phyloP scores from a whole-genome alignment of 2,797 vertebrate species.

The Pangasius krempfi region DNA sequence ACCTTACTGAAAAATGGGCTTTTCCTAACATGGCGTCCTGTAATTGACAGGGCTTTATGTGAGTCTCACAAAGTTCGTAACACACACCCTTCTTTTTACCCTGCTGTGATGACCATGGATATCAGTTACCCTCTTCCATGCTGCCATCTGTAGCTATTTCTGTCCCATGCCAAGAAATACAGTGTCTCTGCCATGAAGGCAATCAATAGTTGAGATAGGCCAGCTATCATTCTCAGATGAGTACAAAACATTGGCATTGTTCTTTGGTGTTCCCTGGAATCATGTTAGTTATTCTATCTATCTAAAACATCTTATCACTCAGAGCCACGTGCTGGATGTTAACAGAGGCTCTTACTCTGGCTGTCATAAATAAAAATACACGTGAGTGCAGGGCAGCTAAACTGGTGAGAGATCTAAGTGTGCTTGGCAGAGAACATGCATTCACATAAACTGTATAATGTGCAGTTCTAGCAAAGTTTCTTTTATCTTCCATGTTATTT shows the following conservation, averaged over 20 bases:
- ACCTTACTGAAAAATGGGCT: slow-evolving; percentile 18
- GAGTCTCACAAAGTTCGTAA: slow-evolving; percentile 3
- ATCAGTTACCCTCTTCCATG: slow-evolving; percentile 19
- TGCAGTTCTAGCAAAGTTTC: neutral
- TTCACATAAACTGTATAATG: neutral
- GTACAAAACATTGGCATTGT: slow-evolving; percentile 38
- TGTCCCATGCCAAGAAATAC: slow-evolving; percentile 33
- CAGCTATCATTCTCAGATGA: slow-evolving; percentile 29
- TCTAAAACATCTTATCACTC: slow-evolving; percentile 41
- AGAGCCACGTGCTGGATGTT: slow-evolving; percentile 31
- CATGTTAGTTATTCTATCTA: slow-evolving; percentile 34
- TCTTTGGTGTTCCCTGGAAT: slow-evolving; percentile 25
- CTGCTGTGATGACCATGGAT: neutral
- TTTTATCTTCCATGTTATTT: neutral
- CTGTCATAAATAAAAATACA: slow-evolving; percentile 41
- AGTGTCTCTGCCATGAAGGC: slow-evolving; percentile 16
- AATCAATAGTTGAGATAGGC: slow-evolving; percentile 25
- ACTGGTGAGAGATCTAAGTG: slow-evolving; percentile 2
- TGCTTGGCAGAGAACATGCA: slow-evolving; percentile 11
- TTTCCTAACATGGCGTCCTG: slow-evolving; percentile 17
- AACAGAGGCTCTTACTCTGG: slow-evolving; percentile 28
- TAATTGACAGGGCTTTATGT: slow-evolving; percentile 7
- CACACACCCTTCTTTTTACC: neutral
- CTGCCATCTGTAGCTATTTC: slow-evolving; percentile 42
- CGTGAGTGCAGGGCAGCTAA: neutral